Evolutionary conservation across 2,797 vertebrate genomes (phyloP).

Genomic region (Danio kyathit): DNA sequence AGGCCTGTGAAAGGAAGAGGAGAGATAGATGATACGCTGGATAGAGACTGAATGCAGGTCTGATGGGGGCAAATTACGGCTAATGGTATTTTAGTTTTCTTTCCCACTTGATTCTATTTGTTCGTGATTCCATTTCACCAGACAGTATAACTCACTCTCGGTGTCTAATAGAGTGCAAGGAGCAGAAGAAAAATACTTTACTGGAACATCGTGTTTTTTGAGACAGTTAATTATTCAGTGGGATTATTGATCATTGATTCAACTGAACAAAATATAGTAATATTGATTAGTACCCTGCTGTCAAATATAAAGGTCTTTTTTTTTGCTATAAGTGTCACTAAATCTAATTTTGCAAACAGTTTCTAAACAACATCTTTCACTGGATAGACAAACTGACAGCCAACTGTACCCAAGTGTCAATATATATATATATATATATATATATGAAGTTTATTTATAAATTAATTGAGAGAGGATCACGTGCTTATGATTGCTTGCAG

Average conservation of each 20-base stretch:
- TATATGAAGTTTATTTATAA: too few species aligned
- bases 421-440: too few species aligned
- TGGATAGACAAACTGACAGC: not conserved
- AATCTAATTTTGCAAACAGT: not conserved
- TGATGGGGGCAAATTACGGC: constrained; percentile 38
- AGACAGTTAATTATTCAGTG: not conserved
- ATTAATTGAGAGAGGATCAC: too few species aligned
- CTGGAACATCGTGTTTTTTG: not conserved
- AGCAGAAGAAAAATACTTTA: not conserved
- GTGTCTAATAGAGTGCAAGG: constrained; percentile 30
- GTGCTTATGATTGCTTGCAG: too few species aligned
- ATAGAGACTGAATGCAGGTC: constrained; percentile 36
- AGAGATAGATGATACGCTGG: constrained; percentile 34
- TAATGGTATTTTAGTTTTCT: constrained; percentile 52
- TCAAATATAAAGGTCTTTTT: not conserved
- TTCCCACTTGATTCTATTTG: constrained; percentile 41
- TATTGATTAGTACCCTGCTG: not conserved
- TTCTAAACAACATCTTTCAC: not conserved
- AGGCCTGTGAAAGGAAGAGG: constrained; percentile 24
- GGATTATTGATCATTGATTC: not conserved
- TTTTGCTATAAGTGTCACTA: not conserved
- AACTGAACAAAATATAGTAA: not conserved
- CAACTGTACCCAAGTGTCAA: not conserved
- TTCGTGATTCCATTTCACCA: constrained; percentile 34
- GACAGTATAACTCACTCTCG: constrained; percentile 26